Evolutionary conservation across 2,797 vertebrate species (phyloP), one percentile per base, ranked within the genome.

Genomic region (Diglossa cyanea): DNA sequence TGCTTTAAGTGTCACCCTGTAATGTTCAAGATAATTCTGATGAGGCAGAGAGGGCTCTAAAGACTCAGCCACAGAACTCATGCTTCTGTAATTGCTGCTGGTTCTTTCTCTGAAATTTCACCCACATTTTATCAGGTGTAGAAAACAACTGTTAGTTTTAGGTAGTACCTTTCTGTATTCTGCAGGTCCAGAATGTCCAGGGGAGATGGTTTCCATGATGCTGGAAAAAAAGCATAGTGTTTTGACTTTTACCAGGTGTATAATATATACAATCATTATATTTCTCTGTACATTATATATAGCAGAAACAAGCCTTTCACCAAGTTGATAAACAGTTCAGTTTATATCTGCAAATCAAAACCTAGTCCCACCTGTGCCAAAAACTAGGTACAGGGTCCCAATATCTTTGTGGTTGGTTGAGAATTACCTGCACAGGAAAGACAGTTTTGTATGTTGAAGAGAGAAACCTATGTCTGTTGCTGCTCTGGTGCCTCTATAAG

Each of bases 301-400:
- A 77, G 26, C 42, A 83, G 57, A 91, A 79, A 66, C 8, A 33
- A 67, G 30, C 23, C 44, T 96, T 94, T 77, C 40, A 63, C 40
- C 10, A 33, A 80, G 35, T 37, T 80, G 71, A 84, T 13, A 83
- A 94, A 79, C 20, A 57, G 44, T 75, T 93, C 23, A 11, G 7
- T 94, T 90, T 90, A 42, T 26, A 72, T 91, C 47, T 7, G 31
- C 42, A 92, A 89, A 88, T 90, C 62, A 89, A 79, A 92, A 72
- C 1, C 2, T 63, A 51, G 60, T 70, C 26, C 16, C 7, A 78
- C 19, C 28, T 75, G 15, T 88, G 70, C 31, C 26, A 61, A 70
- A 89, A 79, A 7, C 18, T 39, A 35, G 18, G 35, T 35, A 35
- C 35, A 35, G 35, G 35, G 35, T 35, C 35, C 35, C 35, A 35